Percentiles rank a stretch among this genome's conserved stretches.
These are phyloP conservation scores for Acrobasis suavella DNA, from an alignment of 2,888 invertebrate species.

Conservation along the genomic window DNA sequence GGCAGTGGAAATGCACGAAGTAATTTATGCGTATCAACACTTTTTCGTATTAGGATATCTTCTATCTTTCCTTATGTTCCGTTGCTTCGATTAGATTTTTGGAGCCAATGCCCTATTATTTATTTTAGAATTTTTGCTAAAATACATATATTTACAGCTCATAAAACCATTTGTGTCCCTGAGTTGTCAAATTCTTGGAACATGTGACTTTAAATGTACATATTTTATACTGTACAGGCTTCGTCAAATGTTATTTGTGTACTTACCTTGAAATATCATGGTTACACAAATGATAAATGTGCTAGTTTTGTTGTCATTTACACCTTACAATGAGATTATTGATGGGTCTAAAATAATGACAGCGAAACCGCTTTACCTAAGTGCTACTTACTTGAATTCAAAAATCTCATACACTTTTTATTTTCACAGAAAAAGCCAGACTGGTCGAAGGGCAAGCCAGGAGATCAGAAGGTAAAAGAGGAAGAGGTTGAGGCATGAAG, in stretches of 20 bases:
- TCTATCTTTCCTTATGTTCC: background rate
- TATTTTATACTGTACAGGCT: constrained; percentile 21
- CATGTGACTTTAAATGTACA: constrained; percentile 21
- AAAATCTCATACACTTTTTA: background rate
- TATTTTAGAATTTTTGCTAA: background rate
- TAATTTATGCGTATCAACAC: background rate
- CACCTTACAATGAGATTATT: background rate
- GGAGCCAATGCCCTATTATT: constrained; percentile 1
- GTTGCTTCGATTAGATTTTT: background rate
- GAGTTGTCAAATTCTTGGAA: constrained; percentile 25
- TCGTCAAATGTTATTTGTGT: background rate
- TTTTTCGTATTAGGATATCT: background rate
- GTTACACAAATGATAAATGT: background rate
- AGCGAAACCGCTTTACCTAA: background rate
- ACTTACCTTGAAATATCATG: background rate
- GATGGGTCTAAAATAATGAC: background rate
- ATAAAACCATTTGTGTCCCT: constrained; percentile 37
- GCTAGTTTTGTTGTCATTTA: constrained; percentile 10
- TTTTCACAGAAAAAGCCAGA: constrained; percentile 94
- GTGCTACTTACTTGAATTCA: background rate
- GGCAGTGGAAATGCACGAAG: constrained; percentile 12
- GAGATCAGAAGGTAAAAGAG: constrained; percentile 94
- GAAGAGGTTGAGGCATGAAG: constrained; percentile 92
- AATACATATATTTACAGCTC: background rate
- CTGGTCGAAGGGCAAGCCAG: constrained; percentile 95